Base-by-base conservation (phyloP, 2,797 vertebrate species). In the Leptodactylus fallax region DNA sequence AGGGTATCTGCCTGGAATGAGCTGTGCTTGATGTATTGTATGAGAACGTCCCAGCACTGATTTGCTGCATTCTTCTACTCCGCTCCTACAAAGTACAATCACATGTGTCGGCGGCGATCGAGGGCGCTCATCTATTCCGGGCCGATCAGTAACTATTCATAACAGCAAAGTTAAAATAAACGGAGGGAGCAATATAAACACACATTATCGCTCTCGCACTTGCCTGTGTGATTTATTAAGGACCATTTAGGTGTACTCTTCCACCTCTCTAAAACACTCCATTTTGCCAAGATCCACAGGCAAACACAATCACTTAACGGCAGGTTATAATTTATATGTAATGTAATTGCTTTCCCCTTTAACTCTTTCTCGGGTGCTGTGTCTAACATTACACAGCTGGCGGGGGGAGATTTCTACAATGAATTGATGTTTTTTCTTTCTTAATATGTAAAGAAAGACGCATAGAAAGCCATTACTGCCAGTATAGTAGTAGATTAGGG, bases 211-310 rank as follows among this genome's bases (percentile, higher is more conserved):
- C 83, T 56, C 65, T 79, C 74, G 65, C 87, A 88, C 83, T 88
- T 85, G 83, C 78, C 78, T 76, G 77, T 76, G 87, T 88, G 87
- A 88, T 88, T 88, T 88, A 88, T 88, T 85, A 81, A 55, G 77
- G 67, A 88, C 83, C 87, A 85, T 88, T 88, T 88, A 88, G 78
- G 67, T 88, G 71, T 85, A 85, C 83, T 88, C 87, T 88, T 88
- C 87, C 87, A 85, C 78, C 83, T 88, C 83, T 65, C 83, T 85
- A 88, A 85, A 85, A 85, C 79, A 81, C 78, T 19, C 51, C 1
- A 74, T 76, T 81, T 85, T 81, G 87, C 87, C 87, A 88, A 88
- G 81, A 88, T 88, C 83, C 87, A 88, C 87, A 88, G 87, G 87
- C 87, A 88, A 85, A 81, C 83, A 85, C 79, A 88, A 85, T 88